Base-by-base conservation (phyloP, 2,113 vertebrate species). In the Daubentonia madagascariensis region DNA sequence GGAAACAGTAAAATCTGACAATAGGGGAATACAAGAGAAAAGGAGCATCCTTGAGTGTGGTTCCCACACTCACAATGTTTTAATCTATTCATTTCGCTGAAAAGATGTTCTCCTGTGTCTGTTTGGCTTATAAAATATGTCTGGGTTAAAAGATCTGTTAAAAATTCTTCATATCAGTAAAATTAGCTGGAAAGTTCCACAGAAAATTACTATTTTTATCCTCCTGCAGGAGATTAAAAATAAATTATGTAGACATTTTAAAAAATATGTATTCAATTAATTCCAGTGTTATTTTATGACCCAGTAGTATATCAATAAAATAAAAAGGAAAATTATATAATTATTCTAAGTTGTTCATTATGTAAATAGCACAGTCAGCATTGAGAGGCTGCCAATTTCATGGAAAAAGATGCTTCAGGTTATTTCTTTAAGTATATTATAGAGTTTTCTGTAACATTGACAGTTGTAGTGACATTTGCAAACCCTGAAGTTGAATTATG, bases 391-490 rank as follows among this genome's bases (percentile, higher is more conserved):
- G 76, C 54, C 3, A 75, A 10, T 85, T 89, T 75, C 81, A 70
- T 73, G 30, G 30, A 63, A 83, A 81, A 59, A 67, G 23, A 37
- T 78, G 75, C 12, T 92, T 70, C 35, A 83, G 32, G 30, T 75
- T 91, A 65, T 96, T 96, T 83, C 23, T 52, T 67, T 54, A 91
- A 89, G 35, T 59, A 48, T 57, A 57, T 59, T 89, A 89, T 43
- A 88, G 37, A 81, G 48, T 81, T 84, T 93, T 86, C 57, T 45
- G 28, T 89, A 89, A 79, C 30, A 72, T 30, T 97, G 86, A 95
- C 84, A 96, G 68, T 75, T 92, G 37, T 75, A 67, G 61, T 90
- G 73, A 89, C 79, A 93, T 80, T 91, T 86, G 30, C 45, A 79
- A 73, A 72, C 12, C 23, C 40, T 92, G 78, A 91, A 40, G 52